Conservation (phyloP, 2,888 invertebrate genomes). For the Spodoptera littoralis region DNA sequence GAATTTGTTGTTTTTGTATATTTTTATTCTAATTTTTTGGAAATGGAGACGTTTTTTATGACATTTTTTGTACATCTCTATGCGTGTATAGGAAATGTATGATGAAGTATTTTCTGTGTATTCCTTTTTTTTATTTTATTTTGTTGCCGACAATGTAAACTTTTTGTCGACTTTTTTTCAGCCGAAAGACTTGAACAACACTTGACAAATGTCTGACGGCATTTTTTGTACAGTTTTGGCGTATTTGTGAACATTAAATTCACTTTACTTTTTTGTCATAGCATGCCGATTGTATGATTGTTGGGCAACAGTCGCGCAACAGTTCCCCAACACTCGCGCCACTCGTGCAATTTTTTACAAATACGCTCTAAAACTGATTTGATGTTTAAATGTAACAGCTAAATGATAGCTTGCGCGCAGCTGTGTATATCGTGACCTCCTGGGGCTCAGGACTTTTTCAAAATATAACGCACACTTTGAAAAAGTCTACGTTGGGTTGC, state of each 20-base stretch:
- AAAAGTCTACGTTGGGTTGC: conserved; percentile 64
- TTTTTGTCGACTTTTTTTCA: conserved; percentile 42
- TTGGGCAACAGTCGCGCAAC: not conserved
- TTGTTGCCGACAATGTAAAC: conserved; percentile 54
- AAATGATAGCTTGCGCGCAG: conserved; percentile 85
- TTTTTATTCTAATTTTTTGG: conserved; percentile 28
- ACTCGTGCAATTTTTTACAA: not conserved
- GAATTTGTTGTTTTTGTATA: conserved; percentile 10
- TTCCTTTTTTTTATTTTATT: conserved; percentile 13
- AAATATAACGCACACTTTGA: conserved; percentile 64
- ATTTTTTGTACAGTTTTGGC: conserved; percentile 25
- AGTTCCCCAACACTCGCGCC: not conserved
- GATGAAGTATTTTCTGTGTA: conserved; percentile 30
- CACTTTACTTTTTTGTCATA: not conserved
- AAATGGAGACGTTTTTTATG: conserved; percentile 18
- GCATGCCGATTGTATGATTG: not conserved
- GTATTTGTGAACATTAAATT: conserved; percentile 12
- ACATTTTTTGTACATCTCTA: conserved; percentile 31
- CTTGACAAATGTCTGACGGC: conserved; percentile 42
- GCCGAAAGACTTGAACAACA: conserved; percentile 36
- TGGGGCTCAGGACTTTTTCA: conserved; percentile 80
- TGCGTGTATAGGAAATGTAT: conserved; percentile 47
- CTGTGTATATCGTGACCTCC: conserved; percentile 85
- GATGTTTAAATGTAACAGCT: conserved; percentile 79
- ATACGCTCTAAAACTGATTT: conserved; percentile 17